Percentiles rank a stretch among this genome's conserved stretches.
Evolutionary conservation across 1,140 invertebrate genomes (phyloP).

Genomic region (Drosophila quadrilineata): DNA sequence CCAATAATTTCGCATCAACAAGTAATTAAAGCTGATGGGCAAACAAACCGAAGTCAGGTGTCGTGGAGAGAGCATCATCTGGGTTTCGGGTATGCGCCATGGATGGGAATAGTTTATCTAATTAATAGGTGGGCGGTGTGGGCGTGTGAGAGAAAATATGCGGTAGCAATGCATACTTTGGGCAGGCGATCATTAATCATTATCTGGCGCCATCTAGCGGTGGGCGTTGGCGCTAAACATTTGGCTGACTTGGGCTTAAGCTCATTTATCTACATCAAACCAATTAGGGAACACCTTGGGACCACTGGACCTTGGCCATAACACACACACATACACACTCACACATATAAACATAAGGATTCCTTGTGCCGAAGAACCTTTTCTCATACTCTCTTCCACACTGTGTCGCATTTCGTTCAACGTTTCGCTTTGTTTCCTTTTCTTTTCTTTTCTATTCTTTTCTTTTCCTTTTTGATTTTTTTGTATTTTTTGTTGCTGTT

Average conservation of each 20-base stretch:
- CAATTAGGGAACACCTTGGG: conserved; percentile 72
- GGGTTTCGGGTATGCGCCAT: background rate
- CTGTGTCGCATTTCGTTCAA: conserved; percentile 30
- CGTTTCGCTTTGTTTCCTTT: conserved; percentile 39
- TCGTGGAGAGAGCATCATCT: background rate
- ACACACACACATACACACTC: background rate
- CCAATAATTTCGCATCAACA: conserved; percentile 63
- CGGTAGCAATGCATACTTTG: conserved; percentile 15
- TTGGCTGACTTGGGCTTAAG: conserved; percentile 30
- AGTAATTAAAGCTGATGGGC: conserved; percentile 51
- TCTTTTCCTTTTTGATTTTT: background rate
- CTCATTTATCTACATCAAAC: conserved; percentile 78
- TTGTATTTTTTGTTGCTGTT: conserved; percentile 15
- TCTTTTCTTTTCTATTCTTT: background rate
- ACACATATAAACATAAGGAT: too few relatives aligned
- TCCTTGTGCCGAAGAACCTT: too few relatives aligned
- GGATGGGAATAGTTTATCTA: background rate
- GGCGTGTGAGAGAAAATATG: too few relatives aligned
- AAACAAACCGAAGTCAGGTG: background rate
- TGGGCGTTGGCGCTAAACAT: background rate
- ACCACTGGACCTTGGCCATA: conserved; percentile 18
- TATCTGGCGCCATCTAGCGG: conserved; percentile 47
- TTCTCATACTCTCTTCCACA: too few relatives aligned
- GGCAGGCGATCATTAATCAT: conserved; percentile 60
- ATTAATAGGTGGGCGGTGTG: conserved; percentile 19